These are phyloP conservation scores for Tachysurus vachellii DNA, from an alignment of 2,113 vertebrate species.

Conservation along the genomic window DNA sequence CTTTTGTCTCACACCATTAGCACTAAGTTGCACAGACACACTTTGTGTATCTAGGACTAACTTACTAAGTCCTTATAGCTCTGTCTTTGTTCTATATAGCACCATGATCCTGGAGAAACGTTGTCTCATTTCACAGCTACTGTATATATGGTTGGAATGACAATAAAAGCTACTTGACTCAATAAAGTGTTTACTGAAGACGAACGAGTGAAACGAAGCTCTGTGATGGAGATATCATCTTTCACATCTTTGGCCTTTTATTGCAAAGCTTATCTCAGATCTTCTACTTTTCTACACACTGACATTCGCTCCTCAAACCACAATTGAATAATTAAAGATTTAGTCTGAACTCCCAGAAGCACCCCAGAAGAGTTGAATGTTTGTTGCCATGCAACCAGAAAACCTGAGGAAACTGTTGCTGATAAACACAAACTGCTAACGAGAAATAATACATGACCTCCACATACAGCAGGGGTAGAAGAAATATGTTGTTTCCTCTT, in stretches of 20 bases:
- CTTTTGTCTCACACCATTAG: too few species aligned
- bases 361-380: background rate
- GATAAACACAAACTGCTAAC: background rate
- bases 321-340: slow-evolving; percentile 16
- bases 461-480: too few species aligned
- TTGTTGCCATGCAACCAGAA: slow-evolving; percentile 9
- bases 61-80: too few species aligned
- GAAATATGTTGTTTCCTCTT: background rate
- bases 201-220: background rate
- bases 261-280: background rate
- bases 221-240: background rate
- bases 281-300: background rate
- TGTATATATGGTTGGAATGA: too few species aligned
- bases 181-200: background rate
- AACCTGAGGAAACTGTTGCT: background rate
- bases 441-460: background rate
- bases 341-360: slow-evolving; percentile 9
- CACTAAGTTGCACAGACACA: too few species aligned
- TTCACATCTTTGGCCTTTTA: background rate
- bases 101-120: too few species aligned
- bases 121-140: too few species aligned
- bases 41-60: too few species aligned
- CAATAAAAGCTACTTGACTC: too few species aligned
- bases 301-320: background rate
- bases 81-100: too few species aligned